These are phyloP conservation scores for Myiotriccus ornatus DNA, from an alignment of 2,797 vertebrate species.

Conservation along the genomic window DNA sequence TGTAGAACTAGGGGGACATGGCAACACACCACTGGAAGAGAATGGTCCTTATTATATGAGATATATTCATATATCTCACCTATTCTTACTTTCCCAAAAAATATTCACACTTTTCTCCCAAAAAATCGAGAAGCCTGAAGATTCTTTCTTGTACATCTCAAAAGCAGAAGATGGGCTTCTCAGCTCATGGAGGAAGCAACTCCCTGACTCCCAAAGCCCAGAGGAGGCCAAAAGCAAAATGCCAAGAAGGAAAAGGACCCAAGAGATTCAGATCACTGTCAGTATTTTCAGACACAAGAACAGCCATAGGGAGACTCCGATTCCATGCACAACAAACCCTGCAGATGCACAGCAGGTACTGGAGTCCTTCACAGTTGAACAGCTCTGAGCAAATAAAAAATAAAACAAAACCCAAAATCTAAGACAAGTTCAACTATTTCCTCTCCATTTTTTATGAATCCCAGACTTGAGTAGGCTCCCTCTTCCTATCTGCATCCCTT, in stretches of 20 bases:
- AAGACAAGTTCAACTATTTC: neutral
- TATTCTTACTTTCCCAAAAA: neutral
- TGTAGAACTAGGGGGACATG: neutral
- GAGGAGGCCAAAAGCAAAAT: neutral
- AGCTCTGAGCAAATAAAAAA: neutral
- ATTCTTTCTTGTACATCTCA: neutral
- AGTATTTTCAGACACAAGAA: neutral
- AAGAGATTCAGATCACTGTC: neutral
- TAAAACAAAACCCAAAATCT: neutral
- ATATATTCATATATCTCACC: neutral
- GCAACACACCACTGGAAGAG: neutral
- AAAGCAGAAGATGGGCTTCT: neutral
- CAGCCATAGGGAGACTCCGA: neutral
- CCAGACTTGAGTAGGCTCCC: neutral
- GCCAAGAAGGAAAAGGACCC: neutral
- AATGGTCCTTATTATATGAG: neutral
- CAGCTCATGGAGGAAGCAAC: fast-evolving
- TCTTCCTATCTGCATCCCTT: neutral
- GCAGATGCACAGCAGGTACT: neutral
- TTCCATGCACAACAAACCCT: neutral
- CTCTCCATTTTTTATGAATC: neutral
- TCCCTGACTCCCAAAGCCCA: neutral
- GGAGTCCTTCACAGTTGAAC: neutral
- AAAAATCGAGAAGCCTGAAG: neutral
- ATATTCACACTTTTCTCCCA: neutral